Base-by-base conservation (phyloP, 2,797 vertebrate genomes). In the Bradypus variegatus region DNA sequence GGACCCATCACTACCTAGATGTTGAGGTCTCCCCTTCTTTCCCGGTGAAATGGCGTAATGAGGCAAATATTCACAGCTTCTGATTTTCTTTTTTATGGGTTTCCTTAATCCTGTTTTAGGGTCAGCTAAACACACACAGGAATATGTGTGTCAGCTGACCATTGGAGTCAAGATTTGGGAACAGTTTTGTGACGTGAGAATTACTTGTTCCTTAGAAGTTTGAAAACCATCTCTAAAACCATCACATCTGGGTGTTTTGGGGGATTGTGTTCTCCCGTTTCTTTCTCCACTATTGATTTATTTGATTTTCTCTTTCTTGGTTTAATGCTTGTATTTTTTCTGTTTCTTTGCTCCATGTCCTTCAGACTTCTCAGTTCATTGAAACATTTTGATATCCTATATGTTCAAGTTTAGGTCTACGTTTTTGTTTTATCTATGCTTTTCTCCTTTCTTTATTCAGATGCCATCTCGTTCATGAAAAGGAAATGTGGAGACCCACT, bases 1-100 rank as follows among this genome's bases (percentile, higher is more conserved):
- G 48, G 41, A 12, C 50, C 53, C 38, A 0, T 8, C 21, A 0
- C 3, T 62, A 14, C 5, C 0, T 0, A 4, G 9, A 45, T 3
- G 78, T 48, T 36, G 15, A 2, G 38, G 27, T 6, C n/a, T 29
- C n/a, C 14, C 1, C 5, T 9, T 19, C 2, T 38, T 55, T 36
- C 5, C 4, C 4, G 5, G 12, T 7, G 15, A 14, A 70, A 25
- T 3, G 7, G 3, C 14, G 41, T 45, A 45, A 45, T 45, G 41
- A 45, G 8, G 41, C 41, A 45, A 45, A 45, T 5, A 1, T 11
- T 13, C 3, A 33, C 29, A 5, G n/a, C 6, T 58, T 41, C 72
- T 13, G n/a, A 2, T 67, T n/a, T n/a, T n/a, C n/a, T n/a, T n/a
- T n/a, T n/a, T n/a, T n/a, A n/a, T n/a, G n/a, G n/a, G n/a, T n/a